A percentile compares a stretch with the other conserved stretches of the same genome.
These are phyloP conservation scores for Beroe ovata DNA, from an alignment of 37 sponge, comb jelly and placozoan genomes.

Conservation along the genomic window DNA sequence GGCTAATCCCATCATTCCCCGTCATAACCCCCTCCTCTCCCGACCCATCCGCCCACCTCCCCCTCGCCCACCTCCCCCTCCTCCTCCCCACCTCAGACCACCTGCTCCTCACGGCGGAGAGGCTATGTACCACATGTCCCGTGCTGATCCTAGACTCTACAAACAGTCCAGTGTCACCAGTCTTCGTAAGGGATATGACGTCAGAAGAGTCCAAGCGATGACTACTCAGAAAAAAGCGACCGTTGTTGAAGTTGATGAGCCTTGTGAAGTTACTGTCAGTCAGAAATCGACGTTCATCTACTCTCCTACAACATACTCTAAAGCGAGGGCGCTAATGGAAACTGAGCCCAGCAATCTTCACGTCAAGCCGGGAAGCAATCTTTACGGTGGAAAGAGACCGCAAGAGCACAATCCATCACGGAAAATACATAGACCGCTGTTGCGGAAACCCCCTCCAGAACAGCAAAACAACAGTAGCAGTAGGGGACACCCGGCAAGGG, in stretches of 20 bases:
- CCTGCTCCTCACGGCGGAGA: background rate
- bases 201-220: background rate
- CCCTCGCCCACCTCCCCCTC: background rate
- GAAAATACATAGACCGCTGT: background rate
- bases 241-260: background rate
- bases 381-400: background rate
- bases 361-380: background rate
- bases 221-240: background rate
- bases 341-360: background rate
- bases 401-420: background rate
- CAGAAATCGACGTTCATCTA: background rate
- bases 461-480: background rate
- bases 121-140: background rate
- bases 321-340: constrained; percentile 6
- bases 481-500: background rate
- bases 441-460: background rate
- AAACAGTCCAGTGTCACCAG: background rate
- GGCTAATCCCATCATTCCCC: background rate
- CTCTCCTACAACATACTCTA: constrained; percentile 37
- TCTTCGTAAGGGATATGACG: background rate
- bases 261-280: background rate
- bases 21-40: constrained; percentile 16
- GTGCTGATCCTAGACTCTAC: background rate
- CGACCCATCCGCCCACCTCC: background rate
- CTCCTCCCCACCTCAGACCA: background rate